Evolutionary conservation across 2,888 invertebrate genomes (phyloP).

Genomic region (Tetragnatha montana): DNA sequence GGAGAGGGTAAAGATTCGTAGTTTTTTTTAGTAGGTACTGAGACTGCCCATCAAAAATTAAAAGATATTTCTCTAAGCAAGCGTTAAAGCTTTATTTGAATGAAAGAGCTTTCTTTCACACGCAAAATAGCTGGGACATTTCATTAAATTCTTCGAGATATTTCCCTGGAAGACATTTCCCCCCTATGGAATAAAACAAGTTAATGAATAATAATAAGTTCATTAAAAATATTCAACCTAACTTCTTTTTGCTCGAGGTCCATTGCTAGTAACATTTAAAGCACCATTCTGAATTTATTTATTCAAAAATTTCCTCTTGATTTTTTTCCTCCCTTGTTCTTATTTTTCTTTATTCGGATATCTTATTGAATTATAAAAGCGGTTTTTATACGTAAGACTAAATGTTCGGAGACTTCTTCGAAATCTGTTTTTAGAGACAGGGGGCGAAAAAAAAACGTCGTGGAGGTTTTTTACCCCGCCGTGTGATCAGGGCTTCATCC

Average conservation of each 20-base stretch:
- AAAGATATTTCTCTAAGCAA: not conserved
- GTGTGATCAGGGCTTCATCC: not conserved
- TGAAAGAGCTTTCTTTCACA: not conserved
- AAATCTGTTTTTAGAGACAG: not conserved
- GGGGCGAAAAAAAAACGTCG: not conserved
- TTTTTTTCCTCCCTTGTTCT: not conserved
- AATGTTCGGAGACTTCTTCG: not conserved
- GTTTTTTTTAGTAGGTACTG: too few species aligned
- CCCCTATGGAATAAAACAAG: not conserved
- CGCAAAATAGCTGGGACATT: not conserved
- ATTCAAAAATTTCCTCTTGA: not conserved
- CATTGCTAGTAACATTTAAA: not conserved
- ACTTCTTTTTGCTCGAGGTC: not conserved
- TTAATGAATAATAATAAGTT: not conserved
- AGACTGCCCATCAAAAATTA: not conserved
- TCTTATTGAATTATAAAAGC: not conserved
- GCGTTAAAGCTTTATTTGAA: not conserved
- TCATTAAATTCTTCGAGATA: not conserved
- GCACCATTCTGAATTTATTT: not conserved
- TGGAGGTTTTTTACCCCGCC: not conserved
- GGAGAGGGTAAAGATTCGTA: too few species aligned
- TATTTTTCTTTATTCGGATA: not conserved
- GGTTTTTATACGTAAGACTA: not conserved
- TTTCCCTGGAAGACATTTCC: not conserved
- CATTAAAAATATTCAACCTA: not conserved